Conservation (phyloP, 2,113 vertebrate genomes). For the Hymenochirus boettgeri region DNA sequence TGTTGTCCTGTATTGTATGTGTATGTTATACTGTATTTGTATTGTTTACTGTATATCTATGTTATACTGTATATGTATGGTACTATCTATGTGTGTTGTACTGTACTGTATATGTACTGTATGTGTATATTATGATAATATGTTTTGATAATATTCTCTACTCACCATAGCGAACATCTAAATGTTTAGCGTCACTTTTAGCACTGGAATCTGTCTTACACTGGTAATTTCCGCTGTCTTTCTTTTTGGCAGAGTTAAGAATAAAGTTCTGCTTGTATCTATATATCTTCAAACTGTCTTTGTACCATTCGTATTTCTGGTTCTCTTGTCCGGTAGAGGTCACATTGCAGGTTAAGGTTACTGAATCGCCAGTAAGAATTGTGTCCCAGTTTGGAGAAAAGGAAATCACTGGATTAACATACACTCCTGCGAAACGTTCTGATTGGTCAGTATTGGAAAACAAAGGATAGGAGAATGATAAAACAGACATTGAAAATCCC, state of each 20-base stretch:
- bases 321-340: background rate
- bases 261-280: background rate
- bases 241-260: background rate
- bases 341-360: constrained; percentile 19
- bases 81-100: too few relatives aligned
- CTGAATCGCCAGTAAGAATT: constrained; percentile 3
- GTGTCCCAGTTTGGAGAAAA: constrained; percentile 3
- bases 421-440: background rate
- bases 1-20: too few relatives aligned
- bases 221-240: constrained; percentile 7
- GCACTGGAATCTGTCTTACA: background rate
- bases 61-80: too few relatives aligned
- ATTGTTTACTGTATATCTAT: too few relatives aligned
- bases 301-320: constrained; percentile 16
- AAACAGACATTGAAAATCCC: too few relatives aligned
- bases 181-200: background rate
- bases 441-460: too few relatives aligned
- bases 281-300: background rate
- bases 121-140: too few relatives aligned
- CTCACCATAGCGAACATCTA: constrained; percentile 5
- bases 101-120: too few relatives aligned
- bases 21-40: too few relatives aligned
- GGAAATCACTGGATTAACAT: background rate
- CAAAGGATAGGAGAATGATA: too few relatives aligned
- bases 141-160: background rate